phyloP scores from a whole-genome alignment of 2,797 vertebrate genomes.

The Poecilia gillii region DNA sequence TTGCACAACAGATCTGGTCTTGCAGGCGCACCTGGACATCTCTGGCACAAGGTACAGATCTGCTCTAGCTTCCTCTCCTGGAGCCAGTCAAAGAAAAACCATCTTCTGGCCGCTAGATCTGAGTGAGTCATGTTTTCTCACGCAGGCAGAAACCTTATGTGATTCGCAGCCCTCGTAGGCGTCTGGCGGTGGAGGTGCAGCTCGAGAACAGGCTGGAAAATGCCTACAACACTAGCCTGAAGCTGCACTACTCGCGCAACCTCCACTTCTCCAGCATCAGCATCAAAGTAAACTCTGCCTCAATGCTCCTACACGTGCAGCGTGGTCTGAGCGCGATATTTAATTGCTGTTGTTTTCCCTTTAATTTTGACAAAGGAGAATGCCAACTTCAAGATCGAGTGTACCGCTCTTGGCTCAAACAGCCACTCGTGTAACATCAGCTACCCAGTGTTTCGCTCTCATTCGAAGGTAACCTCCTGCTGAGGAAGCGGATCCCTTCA shows the following conservation, averaged over 20 bases:
- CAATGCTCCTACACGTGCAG: neutral
- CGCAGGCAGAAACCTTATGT: constrained; percentile 88
- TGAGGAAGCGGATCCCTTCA: constrained; percentile 33
- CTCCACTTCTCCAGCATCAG: constrained; percentile 90
- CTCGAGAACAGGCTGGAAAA: constrained; percentile 92
- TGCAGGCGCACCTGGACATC: constrained; percentile 88
- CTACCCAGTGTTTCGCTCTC: constrained; percentile 88
- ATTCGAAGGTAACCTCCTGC: constrained; percentile 80
- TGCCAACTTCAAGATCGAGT: constrained; percentile 87
- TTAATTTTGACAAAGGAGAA: constrained; percentile 78
- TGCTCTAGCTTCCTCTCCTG: neutral
- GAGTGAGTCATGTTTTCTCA: constrained; percentile 30
- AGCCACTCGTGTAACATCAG: constrained; percentile 87
- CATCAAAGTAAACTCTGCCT: constrained; percentile 76
- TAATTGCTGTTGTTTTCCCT: neutral
- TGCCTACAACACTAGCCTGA: constrained; percentile 91
- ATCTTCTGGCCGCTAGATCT: neutral
- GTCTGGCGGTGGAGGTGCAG: constrained; percentile 83
- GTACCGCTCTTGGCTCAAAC: constrained; percentile 77
- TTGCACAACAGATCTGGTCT: constrained; percentile 88
- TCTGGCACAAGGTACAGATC: constrained; percentile 84
- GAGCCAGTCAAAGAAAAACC: neutral
- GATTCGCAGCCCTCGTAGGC: constrained; percentile 85
- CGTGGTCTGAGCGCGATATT: neutral
- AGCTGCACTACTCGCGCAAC: constrained; percentile 88